Percentiles rank a stretch among this genome's conserved stretches.
Conservation (phyloP, 2,113 vertebrate genomes). For the Phyllopteryx taeniolatus region DNA sequence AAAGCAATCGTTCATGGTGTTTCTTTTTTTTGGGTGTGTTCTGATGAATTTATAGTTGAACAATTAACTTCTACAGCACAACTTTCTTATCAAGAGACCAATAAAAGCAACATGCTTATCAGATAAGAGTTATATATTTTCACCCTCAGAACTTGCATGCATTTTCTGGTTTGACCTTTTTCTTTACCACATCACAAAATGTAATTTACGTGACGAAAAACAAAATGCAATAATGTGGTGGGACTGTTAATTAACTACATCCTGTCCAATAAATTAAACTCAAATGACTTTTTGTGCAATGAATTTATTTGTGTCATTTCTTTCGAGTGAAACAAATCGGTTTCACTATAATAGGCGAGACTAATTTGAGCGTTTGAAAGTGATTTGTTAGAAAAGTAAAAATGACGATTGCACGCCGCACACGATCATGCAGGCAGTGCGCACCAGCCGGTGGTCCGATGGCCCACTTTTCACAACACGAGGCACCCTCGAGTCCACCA, state of each 20-base stretch:
- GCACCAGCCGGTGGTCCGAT: constrained; percentile 52
- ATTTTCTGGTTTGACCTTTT: background rate
- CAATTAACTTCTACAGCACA: background rate
- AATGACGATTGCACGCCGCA: background rate
- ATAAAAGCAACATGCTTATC: background rate
- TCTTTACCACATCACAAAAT: background rate
- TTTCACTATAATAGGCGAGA: too few species aligned
- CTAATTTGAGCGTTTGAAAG: background rate
- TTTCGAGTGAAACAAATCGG: background rate
- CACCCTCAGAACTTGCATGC: background rate
- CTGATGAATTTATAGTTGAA: background rate
- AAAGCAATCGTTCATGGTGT: background rate
- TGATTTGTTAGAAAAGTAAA: background rate
- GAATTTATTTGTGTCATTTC: background rate
- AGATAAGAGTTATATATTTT: background rate
- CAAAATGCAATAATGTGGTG: background rate
- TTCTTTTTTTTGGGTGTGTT: background rate
- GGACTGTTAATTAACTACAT: background rate
- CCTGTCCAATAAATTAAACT: background rate
- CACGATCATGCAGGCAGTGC: background rate
- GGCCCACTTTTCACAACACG: constrained; percentile 57
- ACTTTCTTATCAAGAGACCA: background rate
- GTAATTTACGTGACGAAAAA: background rate
- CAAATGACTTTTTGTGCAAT: too few species aligned
- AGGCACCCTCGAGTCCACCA: constrained; percentile 36